A percentile compares a stretch with the other conserved stretches of the same genome.
phyloP scores from a whole-genome alignment of 2,888 invertebrate species.

The Drosophila antonietae region DNA sequence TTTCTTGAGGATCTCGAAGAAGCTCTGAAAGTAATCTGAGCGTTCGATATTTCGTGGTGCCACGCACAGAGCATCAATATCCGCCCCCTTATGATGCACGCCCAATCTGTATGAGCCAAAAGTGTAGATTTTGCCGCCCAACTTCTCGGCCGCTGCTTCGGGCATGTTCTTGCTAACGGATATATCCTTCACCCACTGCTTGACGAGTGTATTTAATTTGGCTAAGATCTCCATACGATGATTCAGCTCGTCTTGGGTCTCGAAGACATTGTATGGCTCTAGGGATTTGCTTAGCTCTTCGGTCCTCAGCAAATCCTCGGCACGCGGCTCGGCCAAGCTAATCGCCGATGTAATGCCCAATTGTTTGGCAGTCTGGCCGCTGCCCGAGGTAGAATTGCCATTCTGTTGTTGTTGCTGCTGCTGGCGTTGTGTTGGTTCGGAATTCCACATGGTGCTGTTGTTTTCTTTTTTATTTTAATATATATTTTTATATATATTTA shows the following conservation, averaged over 20 bases:
- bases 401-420: constrained; percentile 75
- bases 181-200: constrained; percentile 96
- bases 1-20: constrained; percentile 94
- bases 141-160: constrained; percentile 93
- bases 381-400: constrained; percentile 75
- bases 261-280: constrained; percentile 94
- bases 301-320: constrained; percentile 89
- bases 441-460: constrained; percentile 82
- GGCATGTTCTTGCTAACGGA: constrained; percentile 97
- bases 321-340: constrained; percentile 92
- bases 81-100: constrained; percentile 98
- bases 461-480: constrained; percentile 27
- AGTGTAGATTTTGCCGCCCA: constrained; percentile 99
- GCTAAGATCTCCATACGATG: constrained; percentile 94
- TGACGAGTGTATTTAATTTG: constrained; percentile 95
- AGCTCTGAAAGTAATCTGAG: constrained; percentile 97
- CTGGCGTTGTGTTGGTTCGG: constrained; percentile 77
- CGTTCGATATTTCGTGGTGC: constrained; percentile 98
- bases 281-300: constrained; percentile 90
- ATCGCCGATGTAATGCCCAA: constrained; percentile 98
- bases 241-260: constrained; percentile 94
- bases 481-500: constrained; percentile 30
- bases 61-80: constrained; percentile 99
- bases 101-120: constrained; percentile 98
- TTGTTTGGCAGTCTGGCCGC: constrained; percentile 70